Evolutionary conservation across 2,888 invertebrate genomes (phyloP).

Genomic region (Drosophila quasianomalipes): DNA sequence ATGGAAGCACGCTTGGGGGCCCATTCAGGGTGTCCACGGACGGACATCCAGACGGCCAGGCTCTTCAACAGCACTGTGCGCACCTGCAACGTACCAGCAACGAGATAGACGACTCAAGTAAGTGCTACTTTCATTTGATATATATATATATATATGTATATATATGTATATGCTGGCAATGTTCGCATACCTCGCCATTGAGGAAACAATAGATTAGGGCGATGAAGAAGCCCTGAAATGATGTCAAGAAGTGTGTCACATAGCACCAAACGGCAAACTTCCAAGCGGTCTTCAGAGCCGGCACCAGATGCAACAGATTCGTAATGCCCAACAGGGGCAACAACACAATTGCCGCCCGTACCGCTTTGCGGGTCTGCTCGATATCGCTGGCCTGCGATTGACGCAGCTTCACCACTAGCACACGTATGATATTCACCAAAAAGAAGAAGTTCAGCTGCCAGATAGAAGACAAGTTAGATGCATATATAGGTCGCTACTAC

Average conservation of each 20-base stretch:
- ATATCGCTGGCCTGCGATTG: conserved; percentile 91
- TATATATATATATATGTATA: neutral
- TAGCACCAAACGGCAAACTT: conserved; percentile 93
- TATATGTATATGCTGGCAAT: neutral
- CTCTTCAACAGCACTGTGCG: conserved; percentile 86
- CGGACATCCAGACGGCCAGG: conserved; percentile 85
- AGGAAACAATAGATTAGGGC: conserved; percentile 93
- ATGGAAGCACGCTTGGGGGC: conserved; percentile 84
- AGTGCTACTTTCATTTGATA: neutral
- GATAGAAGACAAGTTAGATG: neutral
- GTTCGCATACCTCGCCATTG: conserved; percentile 91
- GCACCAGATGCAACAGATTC: conserved; percentile 90
- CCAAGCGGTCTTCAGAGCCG: conserved; percentile 89
- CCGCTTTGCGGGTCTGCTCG: conserved; percentile 92
- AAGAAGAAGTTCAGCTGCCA: conserved; percentile 89
- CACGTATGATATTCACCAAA: conserved; percentile 92
- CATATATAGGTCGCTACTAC: neutral
- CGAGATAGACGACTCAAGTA: neutral
- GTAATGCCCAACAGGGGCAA: conserved; percentile 93
- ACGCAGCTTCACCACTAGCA: conserved; percentile 91
- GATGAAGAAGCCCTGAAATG: conserved; percentile 94
- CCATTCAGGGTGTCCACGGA: conserved; percentile 85
- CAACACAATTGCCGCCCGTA: conserved; percentile 91
- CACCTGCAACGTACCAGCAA: conserved; percentile 79
- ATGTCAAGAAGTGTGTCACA: conserved; percentile 91